Evolutionary conservation across 2,888 invertebrate genomes (phyloP), one percentile per base, ranked within the genome.

Genomic region (Melinaea menophilus): DNA sequence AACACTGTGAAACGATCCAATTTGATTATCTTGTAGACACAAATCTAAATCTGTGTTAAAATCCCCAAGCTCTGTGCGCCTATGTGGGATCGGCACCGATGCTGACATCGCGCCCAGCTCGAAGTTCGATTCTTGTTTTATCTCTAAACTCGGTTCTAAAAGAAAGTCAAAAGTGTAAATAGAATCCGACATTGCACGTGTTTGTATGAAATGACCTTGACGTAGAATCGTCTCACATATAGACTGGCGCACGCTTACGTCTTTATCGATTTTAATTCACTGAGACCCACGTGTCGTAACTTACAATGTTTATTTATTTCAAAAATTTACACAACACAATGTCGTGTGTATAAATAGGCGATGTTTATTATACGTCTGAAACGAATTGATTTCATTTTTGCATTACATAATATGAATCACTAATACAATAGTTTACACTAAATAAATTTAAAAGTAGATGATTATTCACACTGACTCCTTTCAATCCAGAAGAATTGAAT

Each of bases 111-210:
- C 75, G 48, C 83, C 81, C 62, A 86, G 69, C 68, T 92, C 92
- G 70, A 84, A 87, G 4, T 85, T 79, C 54, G 92, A 91, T 80
- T 94, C 94, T 79, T 93, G 92, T 81, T 94, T 94, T 71, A 94
- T 92, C 73, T 92, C 90, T 71, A 93, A 86, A 74, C 92, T 92
- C 72, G 92, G 86, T 75, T 94, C 94, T 73, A 93, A 80, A 82
- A 92, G 93, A 85, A 93, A 93, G 79, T 93, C 93, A 80, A 92
- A 90, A 75, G 91, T 90, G 86, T 92, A 93, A 87, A 90, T 88
- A 85, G 91, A 91, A 85, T 94, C 93, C 75, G 92, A 92, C 93
- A 93, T 93, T 84, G 88, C 90, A 90, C 90, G 90, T 90, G 90
- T 88, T 88, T 86, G 78, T 82, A 79, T 81, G 76, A 74, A 75